Conservation (phyloP, 2,888 invertebrate species). For the Acleris holmiana region DNA sequence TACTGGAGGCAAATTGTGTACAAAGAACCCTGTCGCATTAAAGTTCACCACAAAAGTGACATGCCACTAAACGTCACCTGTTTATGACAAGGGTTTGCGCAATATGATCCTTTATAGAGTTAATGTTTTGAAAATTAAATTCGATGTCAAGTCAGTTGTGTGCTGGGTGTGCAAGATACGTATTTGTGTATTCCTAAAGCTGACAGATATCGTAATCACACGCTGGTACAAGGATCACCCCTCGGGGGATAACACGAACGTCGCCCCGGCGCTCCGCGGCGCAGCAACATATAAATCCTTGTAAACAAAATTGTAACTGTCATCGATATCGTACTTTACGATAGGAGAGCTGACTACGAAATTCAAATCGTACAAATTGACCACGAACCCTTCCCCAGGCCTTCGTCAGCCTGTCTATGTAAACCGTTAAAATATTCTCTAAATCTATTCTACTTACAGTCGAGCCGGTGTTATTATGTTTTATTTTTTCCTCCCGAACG, state of each 20-base stretch:
- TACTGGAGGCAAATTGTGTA: too few species aligned
- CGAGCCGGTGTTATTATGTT: slow-evolving; percentile 73
- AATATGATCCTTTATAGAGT: too few species aligned
- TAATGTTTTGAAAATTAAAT: slow-evolving; percentile 3
- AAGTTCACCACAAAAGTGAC: too few species aligned
- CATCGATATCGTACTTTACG: slow-evolving; percentile 75
- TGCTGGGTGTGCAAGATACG: slow-evolving; percentile 15
- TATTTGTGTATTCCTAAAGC: slow-evolving; percentile 35
- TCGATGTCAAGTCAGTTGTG: slow-evolving; percentile 1
- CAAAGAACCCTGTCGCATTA: too few species aligned
- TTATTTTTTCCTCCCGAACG: slow-evolving; percentile 68
- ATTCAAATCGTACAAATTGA: slow-evolving; percentile 70
- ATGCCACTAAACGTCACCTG: not conserved
- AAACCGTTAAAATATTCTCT: slow-evolving; percentile 43
- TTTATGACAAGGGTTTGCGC: not conserved
- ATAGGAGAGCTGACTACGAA: slow-evolving; percentile 62
- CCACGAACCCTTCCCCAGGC: slow-evolving; percentile 62
- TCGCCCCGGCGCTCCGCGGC: slow-evolving; percentile 46
- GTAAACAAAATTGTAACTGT: slow-evolving; percentile 78
- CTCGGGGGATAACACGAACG: slow-evolving; percentile 42
- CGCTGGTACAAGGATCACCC: slow-evolving; percentile 35
- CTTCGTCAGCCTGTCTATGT: slow-evolving; percentile 9
- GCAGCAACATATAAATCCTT: slow-evolving; percentile 65
- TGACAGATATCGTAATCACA: slow-evolving; percentile 36
- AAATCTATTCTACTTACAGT: slow-evolving; percentile 61